These are phyloP conservation scores for Mungos mungo DNA, from an alignment of 2,113 vertebrate genomes.

Conservation along the genomic window DNA sequence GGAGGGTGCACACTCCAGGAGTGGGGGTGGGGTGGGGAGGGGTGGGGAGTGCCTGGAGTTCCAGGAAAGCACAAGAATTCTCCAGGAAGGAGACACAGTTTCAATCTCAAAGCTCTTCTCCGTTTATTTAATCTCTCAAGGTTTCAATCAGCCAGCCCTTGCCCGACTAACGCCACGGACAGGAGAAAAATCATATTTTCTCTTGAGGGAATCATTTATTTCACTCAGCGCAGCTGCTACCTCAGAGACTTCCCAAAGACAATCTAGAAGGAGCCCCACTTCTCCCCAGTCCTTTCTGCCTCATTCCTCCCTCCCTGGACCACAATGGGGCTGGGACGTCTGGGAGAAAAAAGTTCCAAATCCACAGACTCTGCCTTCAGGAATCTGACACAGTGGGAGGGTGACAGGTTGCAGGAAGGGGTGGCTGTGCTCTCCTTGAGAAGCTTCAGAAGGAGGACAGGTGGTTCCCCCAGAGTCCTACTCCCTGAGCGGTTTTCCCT, in stretches of 20 bases:
- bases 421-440: background rate
- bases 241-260: background rate
- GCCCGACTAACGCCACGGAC: background rate
- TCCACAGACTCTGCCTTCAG: background rate
- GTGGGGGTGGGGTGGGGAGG: too few species aligned
- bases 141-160: slow-evolving; percentile 34
- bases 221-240: background rate
- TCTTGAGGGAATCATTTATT: slow-evolving; percentile 38
- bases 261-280: background rate
- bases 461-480: background rate
- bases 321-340: background rate
- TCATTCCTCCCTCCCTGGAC: background rate
- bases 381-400: background rate
- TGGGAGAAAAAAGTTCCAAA: background rate
- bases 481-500: rapidly evolving
- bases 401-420: too few species aligned
- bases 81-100: background rate
- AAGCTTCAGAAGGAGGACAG: background rate
- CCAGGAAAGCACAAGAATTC: background rate
- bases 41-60: background rate
- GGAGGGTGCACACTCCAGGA: background rate
- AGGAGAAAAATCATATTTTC: slow-evolving; percentile 32
- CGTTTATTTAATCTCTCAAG: slow-evolving; percentile 9
- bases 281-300: background rate
- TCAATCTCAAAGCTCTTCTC: background rate